Evolutionary conservation across 2,113 vertebrate genomes (phyloP).

Genomic region (Chamaetylas fuelleborni): DNA sequence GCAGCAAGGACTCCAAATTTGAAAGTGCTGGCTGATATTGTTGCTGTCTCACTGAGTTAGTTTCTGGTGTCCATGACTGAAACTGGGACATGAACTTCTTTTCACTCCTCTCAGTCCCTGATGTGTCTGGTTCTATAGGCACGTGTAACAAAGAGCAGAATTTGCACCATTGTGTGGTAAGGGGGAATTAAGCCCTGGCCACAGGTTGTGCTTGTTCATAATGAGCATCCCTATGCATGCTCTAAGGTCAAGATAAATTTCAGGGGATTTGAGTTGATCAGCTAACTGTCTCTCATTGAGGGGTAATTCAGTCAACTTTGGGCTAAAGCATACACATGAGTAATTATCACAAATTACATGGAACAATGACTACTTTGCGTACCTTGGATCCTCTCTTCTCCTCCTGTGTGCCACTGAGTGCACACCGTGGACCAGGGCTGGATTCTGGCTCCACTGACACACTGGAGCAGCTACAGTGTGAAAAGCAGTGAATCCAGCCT

Average conservation of each 20-base stretch:
- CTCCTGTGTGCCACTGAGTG: neutral
- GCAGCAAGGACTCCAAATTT: neutral
- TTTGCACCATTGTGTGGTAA: neutral
- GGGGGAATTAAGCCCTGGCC: neutral
- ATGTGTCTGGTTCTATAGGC: neutral
- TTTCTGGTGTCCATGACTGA: neutral
- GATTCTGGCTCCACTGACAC: neutral
- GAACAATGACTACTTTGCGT: neutral
- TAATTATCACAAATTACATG: neutral
- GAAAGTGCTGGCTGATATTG: neutral
- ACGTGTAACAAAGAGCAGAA: neutral
- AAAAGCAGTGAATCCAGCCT: neutral
- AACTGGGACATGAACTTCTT: neutral
- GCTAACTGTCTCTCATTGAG: neutral
- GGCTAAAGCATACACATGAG: neutral
- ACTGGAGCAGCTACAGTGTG: neutral
- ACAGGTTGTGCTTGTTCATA: no score
- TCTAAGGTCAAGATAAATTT: neutral
- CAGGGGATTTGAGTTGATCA: neutral
- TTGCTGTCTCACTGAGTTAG: neutral
- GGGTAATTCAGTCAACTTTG: neutral
- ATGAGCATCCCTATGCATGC: neutral
- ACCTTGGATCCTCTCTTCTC: neutral
- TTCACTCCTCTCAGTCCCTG: neutral
- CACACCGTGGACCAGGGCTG: fast-evolving